Conservation (phyloP, 2,888 invertebrate species). For the Lasius platythorax region DNA sequence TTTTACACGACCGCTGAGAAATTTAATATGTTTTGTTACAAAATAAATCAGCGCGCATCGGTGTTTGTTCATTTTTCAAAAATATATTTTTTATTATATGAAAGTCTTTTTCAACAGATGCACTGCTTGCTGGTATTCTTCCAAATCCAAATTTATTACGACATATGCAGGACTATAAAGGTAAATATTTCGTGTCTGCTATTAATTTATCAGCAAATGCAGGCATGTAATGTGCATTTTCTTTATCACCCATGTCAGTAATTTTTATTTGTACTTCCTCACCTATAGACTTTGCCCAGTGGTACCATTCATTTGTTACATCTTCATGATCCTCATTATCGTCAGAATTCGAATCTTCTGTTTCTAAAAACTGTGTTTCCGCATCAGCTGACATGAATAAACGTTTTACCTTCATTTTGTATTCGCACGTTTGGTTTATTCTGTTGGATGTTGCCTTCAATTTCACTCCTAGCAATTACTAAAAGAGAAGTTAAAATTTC, state of each 20-base stretch:
- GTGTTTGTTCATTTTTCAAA: background rate
- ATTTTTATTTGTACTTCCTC: background rate
- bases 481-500: background rate
- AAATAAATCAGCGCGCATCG: background rate
- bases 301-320: background rate
- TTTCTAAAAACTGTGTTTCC: background rate
- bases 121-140: background rate
- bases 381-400: background rate
- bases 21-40: constrained; percentile 1
- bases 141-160: background rate
- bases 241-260: background rate
- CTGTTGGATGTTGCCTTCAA: background rate
- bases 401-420: background rate
- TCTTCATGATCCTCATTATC: background rate
- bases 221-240: constrained; percentile 15
- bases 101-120: background rate
- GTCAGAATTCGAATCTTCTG: background rate
- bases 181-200: background rate
- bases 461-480: background rate
- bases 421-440: background rate
- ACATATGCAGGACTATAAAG: background rate
- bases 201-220: constrained; percentile 9
- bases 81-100: constrained; percentile 7
- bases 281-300: background rate
- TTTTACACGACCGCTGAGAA: background rate